Conservation (phyloP, 2,113 vertebrate genomes). For the Megaceryle torquata region DNA sequence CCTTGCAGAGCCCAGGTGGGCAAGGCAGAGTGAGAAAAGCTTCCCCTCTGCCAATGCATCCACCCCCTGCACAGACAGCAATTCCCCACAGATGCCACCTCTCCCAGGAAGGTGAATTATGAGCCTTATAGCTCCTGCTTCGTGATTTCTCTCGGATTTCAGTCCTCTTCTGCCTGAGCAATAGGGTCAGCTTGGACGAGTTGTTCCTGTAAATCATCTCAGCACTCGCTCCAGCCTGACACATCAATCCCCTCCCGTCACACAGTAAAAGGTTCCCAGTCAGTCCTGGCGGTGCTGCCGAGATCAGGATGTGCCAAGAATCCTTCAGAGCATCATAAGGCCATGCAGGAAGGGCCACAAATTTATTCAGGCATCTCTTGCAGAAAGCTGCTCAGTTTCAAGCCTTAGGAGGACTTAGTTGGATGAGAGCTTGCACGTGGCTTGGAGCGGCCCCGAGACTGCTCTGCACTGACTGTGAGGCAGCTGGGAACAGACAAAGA, state of each 20-base stretch:
- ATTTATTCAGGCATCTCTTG: not conserved
- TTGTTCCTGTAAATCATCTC: conserved; percentile 46
- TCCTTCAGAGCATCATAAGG: not conserved
- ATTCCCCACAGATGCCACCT: not conserved
- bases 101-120: conserved; percentile 37
- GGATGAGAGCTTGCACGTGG: not conserved
- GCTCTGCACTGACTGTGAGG: not conserved
- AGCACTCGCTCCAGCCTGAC: conserved; percentile 8
- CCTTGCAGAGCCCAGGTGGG: not conserved
- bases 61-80: not conserved
- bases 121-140: conserved; percentile 9
- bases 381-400: not conserved
- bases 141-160: conserved; percentile 38
- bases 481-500: not conserved
- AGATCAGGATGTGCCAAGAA: conserved; percentile 8
- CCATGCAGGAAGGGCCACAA: not conserved
- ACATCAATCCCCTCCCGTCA: conserved; percentile 29
- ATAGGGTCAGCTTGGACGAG: conserved; percentile 5
- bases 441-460: not conserved
- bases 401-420: not conserved
- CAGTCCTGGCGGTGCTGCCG: not conserved
- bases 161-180: conserved; percentile 41
- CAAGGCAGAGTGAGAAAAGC: not conserved
- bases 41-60: not conserved
- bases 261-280: conserved; percentile 17